Evolutionary conservation across 2,888 invertebrate species (phyloP).

Genomic region (Cephus sareptanus): DNA sequence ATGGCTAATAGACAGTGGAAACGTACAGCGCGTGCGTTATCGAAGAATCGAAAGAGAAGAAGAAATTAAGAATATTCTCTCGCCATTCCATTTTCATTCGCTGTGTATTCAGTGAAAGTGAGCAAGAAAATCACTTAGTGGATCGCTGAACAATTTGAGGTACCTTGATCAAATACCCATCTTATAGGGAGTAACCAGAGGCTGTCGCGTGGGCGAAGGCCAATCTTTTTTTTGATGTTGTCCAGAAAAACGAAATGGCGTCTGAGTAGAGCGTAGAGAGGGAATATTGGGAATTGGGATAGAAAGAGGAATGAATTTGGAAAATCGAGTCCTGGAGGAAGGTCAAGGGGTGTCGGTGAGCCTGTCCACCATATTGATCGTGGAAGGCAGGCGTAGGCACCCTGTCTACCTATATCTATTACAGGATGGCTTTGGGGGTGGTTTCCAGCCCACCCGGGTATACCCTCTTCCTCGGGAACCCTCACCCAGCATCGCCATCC

Average conservation of each 20-base stretch:
- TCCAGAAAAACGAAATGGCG: neutral
- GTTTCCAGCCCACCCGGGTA: slow-evolving; percentile 29
- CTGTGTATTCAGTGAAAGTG: neutral
- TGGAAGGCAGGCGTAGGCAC: slow-evolving; percentile 44
- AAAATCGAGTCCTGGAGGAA: slow-evolving; percentile 2
- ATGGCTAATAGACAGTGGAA: neutral
- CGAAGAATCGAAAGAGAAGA: too few species aligned
- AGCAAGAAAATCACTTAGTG: neutral
- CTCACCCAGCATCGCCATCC: slow-evolving; percentile 14
- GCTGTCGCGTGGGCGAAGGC: neutral
- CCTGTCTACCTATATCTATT: slow-evolving; percentile 42
- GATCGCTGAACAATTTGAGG: neutral
- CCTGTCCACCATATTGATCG: slow-evolving; percentile 67
- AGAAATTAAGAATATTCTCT: neutral
- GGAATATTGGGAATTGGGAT: neutral
- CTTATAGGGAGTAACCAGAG: neutral
- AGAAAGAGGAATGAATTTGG: neutral
- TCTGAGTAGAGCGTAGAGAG: neutral
- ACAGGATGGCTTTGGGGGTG: slow-evolving; percentile 46
- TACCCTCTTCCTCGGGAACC: slow-evolving; percentile 19
- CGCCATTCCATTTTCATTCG: neutral
- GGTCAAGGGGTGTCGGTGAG: slow-evolving; percentile 53
- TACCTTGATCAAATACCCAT: neutral
- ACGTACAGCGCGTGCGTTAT: neutral
- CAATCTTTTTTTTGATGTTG: neutral